These are phyloP conservation scores for Salpingus planirostris DNA, from an alignment of 2,888 invertebrate genomes.

Conservation along the genomic window DNA sequence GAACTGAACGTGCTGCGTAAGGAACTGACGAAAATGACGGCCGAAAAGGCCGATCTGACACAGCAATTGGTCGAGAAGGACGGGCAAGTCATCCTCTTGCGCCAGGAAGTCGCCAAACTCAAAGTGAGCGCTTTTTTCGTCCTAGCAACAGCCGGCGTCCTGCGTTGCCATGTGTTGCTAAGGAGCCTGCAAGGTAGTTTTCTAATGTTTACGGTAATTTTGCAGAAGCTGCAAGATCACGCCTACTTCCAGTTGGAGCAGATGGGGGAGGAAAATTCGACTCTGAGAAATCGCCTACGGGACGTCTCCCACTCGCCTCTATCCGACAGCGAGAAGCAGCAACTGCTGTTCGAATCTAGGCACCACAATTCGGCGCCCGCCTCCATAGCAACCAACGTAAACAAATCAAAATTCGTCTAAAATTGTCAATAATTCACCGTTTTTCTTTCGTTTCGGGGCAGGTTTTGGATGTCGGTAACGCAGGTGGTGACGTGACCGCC, in stretches of 20 bases:
- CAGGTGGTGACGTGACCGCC: slow-evolving; percentile 48
- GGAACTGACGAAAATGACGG: slow-evolving; percentile 54
- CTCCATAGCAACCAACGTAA: slow-evolving; percentile 54
- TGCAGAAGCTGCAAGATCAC: slow-evolving; percentile 49
- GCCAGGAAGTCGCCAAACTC: slow-evolving; percentile 59
- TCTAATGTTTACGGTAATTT: no score
- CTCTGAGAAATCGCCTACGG: slow-evolving; percentile 62
- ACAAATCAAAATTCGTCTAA: no score
- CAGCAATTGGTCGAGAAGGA: slow-evolving; percentile 56
- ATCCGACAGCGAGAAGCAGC: slow-evolving; percentile 75
- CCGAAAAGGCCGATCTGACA: slow-evolving; percentile 58
- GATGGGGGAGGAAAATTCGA: slow-evolving; percentile 68
- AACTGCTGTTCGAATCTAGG: slow-evolving; percentile 64
- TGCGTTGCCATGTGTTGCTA: no score
- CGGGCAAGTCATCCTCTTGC: slow-evolving; percentile 57
- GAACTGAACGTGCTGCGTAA: slow-evolving; percentile 56
- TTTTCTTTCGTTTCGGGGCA: slow-evolving; percentile 16
- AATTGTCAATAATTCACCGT: neutral
- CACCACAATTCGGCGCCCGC: slow-evolving; percentile 70
- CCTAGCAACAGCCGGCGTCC: no score
- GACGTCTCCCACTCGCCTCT: slow-evolving; percentile 75
- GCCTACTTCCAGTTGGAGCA: slow-evolving; percentile 55
- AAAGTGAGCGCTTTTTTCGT: slow-evolving; percentile 53
- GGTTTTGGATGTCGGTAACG: slow-evolving; percentile 32
- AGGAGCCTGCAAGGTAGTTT: no score